phyloP scores from a whole-genome alignment of 2,888 invertebrate genomes.

The Onchidella celtica region DNA sequence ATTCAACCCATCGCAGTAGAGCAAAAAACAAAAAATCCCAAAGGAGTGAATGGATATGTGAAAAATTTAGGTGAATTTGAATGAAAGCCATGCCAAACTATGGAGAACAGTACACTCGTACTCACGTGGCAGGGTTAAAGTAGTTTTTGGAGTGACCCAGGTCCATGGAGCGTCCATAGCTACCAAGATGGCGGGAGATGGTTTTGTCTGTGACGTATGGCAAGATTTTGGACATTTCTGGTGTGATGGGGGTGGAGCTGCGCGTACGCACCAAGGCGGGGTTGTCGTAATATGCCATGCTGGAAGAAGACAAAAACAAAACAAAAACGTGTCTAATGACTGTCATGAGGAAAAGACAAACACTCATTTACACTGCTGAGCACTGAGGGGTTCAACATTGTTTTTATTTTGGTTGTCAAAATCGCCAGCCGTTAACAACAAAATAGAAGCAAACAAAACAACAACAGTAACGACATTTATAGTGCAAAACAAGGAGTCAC shows the following conservation, averaged over 20 bases:
- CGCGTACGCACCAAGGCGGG: slow-evolving; percentile 70
- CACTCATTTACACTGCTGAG: neutral
- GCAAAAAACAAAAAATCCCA: too few relatives aligned
- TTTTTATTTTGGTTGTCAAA: neutral
- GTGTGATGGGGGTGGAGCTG: slow-evolving; percentile 74
- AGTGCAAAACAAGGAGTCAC: too few relatives aligned
- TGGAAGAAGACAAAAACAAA: slow-evolving; percentile 38
- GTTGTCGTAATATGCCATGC: slow-evolving; percentile 71
- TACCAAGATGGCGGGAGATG: slow-evolving; percentile 74
- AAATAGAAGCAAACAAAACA: neutral
- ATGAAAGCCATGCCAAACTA: too few relatives aligned
- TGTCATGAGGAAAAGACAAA: neutral
- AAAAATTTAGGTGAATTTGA: too few relatives aligned
- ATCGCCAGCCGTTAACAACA: neutral
- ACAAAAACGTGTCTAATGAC: neutral
- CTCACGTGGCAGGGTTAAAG: slow-evolving; percentile 79
- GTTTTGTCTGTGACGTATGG: slow-evolving; percentile 77
- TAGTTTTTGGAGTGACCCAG: slow-evolving; percentile 76
- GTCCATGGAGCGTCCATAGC: slow-evolving; percentile 66
- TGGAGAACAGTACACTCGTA: too few relatives aligned
- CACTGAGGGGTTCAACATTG: neutral
- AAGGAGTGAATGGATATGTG: too few relatives aligned
- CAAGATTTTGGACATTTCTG: slow-evolving; percentile 73
- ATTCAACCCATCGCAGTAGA: too few relatives aligned
- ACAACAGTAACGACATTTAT: neutral